A percentile compares a stretch with the other conserved stretches of the same genome.
Conservation (phyloP, 2,113 vertebrate species). For the Gambusia affinis region DNA sequence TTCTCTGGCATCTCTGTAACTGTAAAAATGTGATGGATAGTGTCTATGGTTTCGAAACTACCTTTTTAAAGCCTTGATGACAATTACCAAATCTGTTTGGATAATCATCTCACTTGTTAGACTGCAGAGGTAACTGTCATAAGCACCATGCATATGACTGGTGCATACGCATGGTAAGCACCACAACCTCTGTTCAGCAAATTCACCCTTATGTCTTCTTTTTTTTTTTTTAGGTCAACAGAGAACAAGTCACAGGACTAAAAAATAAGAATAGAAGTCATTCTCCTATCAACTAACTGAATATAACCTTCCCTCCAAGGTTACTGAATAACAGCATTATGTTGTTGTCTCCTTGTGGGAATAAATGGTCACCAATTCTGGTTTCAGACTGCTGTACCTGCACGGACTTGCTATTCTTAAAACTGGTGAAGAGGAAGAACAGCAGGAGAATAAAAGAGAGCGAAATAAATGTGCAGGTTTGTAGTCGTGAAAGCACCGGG, state of each 20-base stretch:
- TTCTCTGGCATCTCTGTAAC: neutral
- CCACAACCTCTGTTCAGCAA: conserved; percentile 55
- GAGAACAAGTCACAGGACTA: conserved; percentile 9
- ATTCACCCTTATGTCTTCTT: conserved; percentile 68
- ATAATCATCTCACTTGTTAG: conserved; percentile 71
- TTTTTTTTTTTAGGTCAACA: conserved; percentile 37
- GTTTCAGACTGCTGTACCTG: conserved; percentile 12
- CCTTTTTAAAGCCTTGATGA: neutral
- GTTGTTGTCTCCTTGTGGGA: conserved; percentile 38
- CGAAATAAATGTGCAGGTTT: conserved; percentile 2
- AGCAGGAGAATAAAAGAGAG: conserved; percentile 4
- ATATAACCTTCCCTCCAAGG: conserved; percentile 33
- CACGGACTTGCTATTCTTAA: conserved; percentile 16
- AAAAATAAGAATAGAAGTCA: conserved; percentile 19
- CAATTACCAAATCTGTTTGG: conserved; percentile 58
- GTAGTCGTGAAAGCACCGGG: conserved; percentile 14
- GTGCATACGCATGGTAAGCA: neutral
- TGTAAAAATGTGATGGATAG: neutral
- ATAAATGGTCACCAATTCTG: conserved; percentile 24
- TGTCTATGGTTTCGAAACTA: too few relatives aligned
- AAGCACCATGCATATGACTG: conserved; percentile 9
- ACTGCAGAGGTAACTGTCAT: conserved; percentile 52
- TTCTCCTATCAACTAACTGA: conserved; percentile 46
- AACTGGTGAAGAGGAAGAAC: conserved; percentile 3
- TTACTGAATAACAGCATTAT: conserved; percentile 48